Conservation (phyloP, 2,888 invertebrate species). For the Priocnemis perturbator region DNA sequence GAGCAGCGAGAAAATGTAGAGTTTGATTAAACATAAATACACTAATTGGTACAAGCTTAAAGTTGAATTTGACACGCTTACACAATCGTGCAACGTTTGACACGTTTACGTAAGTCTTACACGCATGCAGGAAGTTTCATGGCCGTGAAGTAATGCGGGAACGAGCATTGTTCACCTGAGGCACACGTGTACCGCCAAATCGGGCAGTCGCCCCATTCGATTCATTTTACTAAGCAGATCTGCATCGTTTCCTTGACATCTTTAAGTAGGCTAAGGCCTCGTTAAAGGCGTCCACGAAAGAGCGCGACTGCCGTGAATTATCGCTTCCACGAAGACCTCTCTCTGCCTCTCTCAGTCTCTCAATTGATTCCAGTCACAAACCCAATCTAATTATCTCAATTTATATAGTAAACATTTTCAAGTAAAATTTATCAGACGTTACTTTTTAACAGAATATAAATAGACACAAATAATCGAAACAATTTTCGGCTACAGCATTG, state of each 20-base stretch:
- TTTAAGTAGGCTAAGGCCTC: constrained; percentile 37
- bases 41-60: no score
- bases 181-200: constrained; percentile 13
- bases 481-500: no score
- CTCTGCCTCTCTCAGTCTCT: no score
- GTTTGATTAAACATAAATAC: no score
- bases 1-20: no score
- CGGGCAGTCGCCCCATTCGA: constrained; percentile 9
- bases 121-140: no score
- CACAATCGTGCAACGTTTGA: no score
- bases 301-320: constrained; percentile 3
- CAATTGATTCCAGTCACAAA: neutral
- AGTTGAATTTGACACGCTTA: no score
- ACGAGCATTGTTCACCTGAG: constrained; percentile 6
- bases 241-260: constrained; percentile 42
- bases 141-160: constrained; percentile 3
- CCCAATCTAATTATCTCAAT: constrained; percentile 26
- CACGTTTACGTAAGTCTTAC: no score
- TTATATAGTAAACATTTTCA: neutral
- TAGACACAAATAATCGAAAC: no score
- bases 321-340: constrained; percentile 6
- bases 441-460: no score
- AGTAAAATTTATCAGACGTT: neutral
- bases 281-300: constrained; percentile 29
- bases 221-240: constrained; percentile 23